A percentile compares a stretch with the other conserved stretches of the same genome.
phyloP scores from a whole-genome alignment of 2,797 vertebrate species.

The Taeniopygia guttata region DNA sequence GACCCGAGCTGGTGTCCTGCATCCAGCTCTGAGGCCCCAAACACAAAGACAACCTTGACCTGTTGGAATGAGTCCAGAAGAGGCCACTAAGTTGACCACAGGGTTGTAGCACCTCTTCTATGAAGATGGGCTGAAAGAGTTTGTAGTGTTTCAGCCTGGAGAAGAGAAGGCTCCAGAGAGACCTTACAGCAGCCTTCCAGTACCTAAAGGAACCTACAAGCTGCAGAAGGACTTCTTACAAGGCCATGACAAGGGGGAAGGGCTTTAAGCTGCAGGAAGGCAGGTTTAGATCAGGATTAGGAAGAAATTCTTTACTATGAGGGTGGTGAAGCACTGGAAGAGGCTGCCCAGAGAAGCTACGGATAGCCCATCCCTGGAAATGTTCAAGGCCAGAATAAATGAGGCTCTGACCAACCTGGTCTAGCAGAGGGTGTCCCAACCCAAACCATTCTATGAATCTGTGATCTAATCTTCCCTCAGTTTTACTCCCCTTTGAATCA shows the following conservation, averaged over 20 bases:
- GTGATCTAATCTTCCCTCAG: not conserved
- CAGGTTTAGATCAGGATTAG: not conserved
- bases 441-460: not conserved
- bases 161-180: not conserved
- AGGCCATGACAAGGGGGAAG: not conserved
- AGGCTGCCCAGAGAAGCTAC: not conserved
- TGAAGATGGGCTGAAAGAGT: not conserved
- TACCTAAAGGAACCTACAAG: not conserved
- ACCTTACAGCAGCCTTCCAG: not conserved
- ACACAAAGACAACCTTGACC: not conserved
- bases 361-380: not conserved
- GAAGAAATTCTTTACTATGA: not conserved
- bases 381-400: not conserved
- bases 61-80: not conserved
- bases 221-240: not conserved
- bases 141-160: not conserved
- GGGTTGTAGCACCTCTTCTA: not conserved
- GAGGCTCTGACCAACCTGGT: not conserved
- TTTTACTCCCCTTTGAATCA: not conserved
- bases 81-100: not conserved
- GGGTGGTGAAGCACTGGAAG: not conserved
- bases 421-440: not conserved
- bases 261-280: not conserved
- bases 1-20: not conserved
- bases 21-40: not conserved